These are phyloP conservation scores for Drosophila meridionalis DNA, from an alignment of 2,888 invertebrate genomes.

Conservation along the genomic window DNA sequence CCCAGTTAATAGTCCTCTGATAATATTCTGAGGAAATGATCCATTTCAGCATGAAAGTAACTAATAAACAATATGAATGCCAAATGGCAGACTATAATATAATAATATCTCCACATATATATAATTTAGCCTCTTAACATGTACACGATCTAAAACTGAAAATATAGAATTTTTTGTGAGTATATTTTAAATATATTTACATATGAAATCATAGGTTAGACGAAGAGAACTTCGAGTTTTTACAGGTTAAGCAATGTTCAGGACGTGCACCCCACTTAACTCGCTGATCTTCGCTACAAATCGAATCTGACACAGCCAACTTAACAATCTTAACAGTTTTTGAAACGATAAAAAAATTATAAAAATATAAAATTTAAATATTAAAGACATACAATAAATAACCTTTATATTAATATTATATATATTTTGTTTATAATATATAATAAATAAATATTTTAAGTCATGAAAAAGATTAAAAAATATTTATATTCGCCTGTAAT, in stretches of 20 bases:
- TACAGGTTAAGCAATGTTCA: neutral
- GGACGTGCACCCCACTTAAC: neutral
- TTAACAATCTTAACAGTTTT: neutral
- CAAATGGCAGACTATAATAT: neutral
- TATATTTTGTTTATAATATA: neutral
- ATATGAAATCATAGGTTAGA: neutral
- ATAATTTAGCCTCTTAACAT: neutral
- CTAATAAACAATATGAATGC: neutral
- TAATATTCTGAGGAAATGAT: neutral
- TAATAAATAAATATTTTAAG: too few species aligned
- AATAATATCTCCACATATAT: neutral
- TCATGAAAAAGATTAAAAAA: too few species aligned
- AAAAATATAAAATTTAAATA: too few species aligned
- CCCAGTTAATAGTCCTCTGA: conserved; percentile 4
- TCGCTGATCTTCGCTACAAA: neutral
- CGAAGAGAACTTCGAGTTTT: neutral
- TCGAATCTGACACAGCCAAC: neutral
- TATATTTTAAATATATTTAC: neutral
- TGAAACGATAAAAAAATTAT: too few species aligned
- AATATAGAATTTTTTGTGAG: neutral
- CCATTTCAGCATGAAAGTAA: neutral
- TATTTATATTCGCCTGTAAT: too few species aligned
- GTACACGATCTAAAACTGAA: neutral
- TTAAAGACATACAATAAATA: too few species aligned
- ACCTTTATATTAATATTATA: too few species aligned